Percentiles rank a stretch among this genome's conserved stretches.
These are phyloP conservation scores for Ceyx margarethae DNA, from an alignment of 2,113 vertebrate species.

Conservation along the genomic window DNA sequence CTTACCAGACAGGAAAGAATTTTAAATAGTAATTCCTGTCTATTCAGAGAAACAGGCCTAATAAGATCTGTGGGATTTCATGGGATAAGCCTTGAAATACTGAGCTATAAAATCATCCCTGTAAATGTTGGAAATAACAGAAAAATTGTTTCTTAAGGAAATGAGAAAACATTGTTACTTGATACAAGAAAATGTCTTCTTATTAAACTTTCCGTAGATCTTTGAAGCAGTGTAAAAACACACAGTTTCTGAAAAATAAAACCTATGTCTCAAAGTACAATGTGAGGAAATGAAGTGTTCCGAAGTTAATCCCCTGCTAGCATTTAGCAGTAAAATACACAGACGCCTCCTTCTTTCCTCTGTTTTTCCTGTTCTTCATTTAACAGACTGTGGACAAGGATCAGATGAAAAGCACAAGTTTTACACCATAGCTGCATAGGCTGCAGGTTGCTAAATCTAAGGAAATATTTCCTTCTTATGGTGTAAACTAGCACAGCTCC, in stretches of 20 bases:
- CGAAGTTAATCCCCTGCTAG: conserved; percentile 73
- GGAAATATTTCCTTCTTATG: background rate
- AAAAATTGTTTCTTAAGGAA: conserved; percentile 12
- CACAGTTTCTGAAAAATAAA: conserved; percentile 28
- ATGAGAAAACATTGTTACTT: background rate
- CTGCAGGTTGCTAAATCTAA: background rate
- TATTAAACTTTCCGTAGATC: background rate
- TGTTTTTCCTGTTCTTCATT: conserved; percentile 69
- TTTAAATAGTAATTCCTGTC: conserved; percentile 61
- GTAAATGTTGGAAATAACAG: background rate
- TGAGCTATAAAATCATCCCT: background rate
- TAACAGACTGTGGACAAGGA: conserved; percentile 15
- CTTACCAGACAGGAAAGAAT: conserved; percentile 50
- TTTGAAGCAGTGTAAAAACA: conserved; percentile 19
- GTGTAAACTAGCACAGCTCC: background rate
- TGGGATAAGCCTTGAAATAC: background rate
- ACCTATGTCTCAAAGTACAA: conserved; percentile 59
- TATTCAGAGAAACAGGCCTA: conserved; percentile 32
- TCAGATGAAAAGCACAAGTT: conserved; percentile 12
- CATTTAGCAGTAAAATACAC: conserved; percentile 54
- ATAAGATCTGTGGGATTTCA: conserved; percentile 5
- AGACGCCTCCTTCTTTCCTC: conserved; percentile 65
- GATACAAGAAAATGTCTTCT: background rate
- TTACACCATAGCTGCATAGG: background rate
- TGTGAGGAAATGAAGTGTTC: conserved; percentile 70